A percentile compares a stretch with the other conserved stretches of the same genome.
phyloP scores from a whole-genome alignment of 92 coral and sea anemone genomes.

The Isaurus tuberculatus region DNA sequence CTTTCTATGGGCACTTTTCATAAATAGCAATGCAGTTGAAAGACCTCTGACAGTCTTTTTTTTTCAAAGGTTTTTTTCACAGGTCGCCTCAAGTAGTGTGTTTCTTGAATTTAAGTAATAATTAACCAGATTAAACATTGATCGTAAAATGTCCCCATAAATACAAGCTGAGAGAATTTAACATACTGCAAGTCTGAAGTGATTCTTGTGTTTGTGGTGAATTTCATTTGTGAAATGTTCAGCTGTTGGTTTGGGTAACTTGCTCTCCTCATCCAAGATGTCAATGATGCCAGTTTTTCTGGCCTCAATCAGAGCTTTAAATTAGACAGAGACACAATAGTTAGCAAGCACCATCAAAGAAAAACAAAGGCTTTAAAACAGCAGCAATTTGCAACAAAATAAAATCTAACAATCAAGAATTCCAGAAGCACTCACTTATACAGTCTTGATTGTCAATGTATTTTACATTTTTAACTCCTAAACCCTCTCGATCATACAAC shows the following conservation, averaged over 20 bases:
- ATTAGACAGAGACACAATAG: background rate
- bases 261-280: conserved; percentile 93
- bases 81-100: no score
- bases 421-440: conserved; percentile 64
- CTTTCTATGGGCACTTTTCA: no score
- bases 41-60: no score
- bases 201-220: conserved; percentile 89
- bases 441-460: conserved; percentile 98
- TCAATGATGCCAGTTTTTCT: conserved; percentile 89
- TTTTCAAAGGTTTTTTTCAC: no score
- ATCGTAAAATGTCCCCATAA: background rate
- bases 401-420: no score
- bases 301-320: conserved; percentile 81
- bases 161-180: background rate
- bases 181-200: conserved; percentile 92
- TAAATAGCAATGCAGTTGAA: no score
- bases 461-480: conserved; percentile 86
- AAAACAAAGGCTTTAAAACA: background rate
- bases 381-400: no score
- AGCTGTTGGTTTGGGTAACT: conserved; percentile 91
- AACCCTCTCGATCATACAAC: conserved; percentile 89
- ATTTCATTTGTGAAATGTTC: conserved; percentile 91
- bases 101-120: no score
- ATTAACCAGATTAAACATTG: no score
- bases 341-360: no score